A percentile compares a stretch with the other conserved stretches of the same genome.
phyloP scores from a whole-genome alignment of 2,888 invertebrate genomes.

The Pharmacophagus antenor region DNA sequence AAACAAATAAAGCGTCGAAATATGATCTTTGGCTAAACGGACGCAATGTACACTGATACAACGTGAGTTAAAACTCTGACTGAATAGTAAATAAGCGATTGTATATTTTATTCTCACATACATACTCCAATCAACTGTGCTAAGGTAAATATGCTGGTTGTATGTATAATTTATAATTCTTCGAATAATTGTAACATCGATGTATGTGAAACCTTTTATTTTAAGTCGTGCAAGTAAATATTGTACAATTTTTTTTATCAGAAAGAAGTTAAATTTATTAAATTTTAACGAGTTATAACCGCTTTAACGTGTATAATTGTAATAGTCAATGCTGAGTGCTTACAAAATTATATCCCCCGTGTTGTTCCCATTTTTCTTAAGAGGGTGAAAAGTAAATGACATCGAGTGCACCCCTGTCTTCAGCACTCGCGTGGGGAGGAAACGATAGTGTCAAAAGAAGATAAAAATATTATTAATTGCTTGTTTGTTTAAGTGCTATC shows the following conservation, averaged over 20 bases:
- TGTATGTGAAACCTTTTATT: neutral
- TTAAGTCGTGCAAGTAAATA: neutral
- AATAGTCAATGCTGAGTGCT: slow-evolving; percentile 26
- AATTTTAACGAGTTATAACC: slow-evolving; percentile 30
- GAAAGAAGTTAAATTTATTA: neutral
- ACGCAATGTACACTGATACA: no score
- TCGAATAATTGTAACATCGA: no score
- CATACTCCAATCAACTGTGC: no score
- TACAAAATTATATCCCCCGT: slow-evolving; percentile 21
- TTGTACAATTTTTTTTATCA: neutral
- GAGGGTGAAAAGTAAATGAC: slow-evolving; percentile 64
- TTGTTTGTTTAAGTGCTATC: slow-evolving; percentile 52
- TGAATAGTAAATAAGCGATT: no score
- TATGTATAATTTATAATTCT: no score
- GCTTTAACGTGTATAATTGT: slow-evolving; percentile 42
- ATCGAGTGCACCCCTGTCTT: slow-evolving; percentile 74
- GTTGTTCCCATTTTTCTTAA: slow-evolving; percentile 61
- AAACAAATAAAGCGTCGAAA: neutral
- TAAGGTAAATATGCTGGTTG: no score
- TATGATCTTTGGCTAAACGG: no score
- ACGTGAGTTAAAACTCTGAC: no score
- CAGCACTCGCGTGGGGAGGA: slow-evolving; percentile 65
- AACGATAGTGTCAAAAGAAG: slow-evolving; percentile 80
- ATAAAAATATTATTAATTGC: slow-evolving; percentile 79
- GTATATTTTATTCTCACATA: no score